Base-by-base conservation (phyloP, 2,888 invertebrate species). In the Schizaphis graminum region DNA sequence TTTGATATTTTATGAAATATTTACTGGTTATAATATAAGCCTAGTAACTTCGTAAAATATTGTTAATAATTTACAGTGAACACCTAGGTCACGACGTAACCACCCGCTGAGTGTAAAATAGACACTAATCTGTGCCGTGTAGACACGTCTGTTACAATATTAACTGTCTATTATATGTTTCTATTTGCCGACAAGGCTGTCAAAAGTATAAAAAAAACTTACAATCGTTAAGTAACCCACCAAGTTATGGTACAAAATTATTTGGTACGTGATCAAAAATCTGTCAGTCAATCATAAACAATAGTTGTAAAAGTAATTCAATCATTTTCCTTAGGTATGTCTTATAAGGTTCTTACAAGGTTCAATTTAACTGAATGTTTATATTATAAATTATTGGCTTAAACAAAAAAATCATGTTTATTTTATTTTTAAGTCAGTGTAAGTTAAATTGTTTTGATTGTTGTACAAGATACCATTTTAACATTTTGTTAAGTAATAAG, bases 221-320 rank as follows among this genome's bases (percentile, higher is more conserved):
- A 26, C 13, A 49, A 87, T 16, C 61, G n/a, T 61, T 24, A 85
- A 86, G n/a, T 26, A 11, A 61, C 61, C 61, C 13, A 57, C 56
- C 28, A 28, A 91, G 84, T 84, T 84, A 85, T 16, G 16, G 41
- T 85, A 35, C 92, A 49, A 91, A 92, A 61, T 92, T 88, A 49
- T 87, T 92, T 57, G 92, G 92, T 26, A 92, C 61, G 92, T 87
- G 92, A 87, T 67, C 92, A 57, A 92, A 92, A 67, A 49, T 86
- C 47, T 87, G 57, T 92, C 86, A 57, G 57, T 87, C 57, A 26
- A 49, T 53, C 57, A 26, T 35, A 35, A 44, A 77, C 67, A n/a
- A 89, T 57, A 89, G 28, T 56, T 35, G 53, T 53, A n/a, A 49
- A 86, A 28, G 47, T 47, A 44, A 47, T 47, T 86, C 44, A 86